Evolutionary conservation across 2,113 vertebrate genomes (phyloP).

Genomic region (Girardinichthys multiradiatus): DNA sequence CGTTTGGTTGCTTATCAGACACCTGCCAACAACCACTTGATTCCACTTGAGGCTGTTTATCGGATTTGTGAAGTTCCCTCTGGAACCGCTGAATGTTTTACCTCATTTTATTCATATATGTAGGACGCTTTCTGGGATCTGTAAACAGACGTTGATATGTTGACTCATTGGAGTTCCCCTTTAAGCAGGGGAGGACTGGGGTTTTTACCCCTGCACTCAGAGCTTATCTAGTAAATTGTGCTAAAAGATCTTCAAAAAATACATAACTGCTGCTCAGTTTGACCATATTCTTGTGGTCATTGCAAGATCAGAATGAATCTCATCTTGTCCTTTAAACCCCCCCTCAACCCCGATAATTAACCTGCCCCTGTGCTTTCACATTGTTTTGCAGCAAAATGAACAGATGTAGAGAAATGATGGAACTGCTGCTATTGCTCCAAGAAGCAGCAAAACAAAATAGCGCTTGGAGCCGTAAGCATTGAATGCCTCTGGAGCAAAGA

Average conservation of each 20-base stretch:
- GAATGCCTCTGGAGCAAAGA: conserved; percentile 57
- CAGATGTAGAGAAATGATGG: conserved; percentile 66
- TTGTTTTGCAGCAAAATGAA: conserved; percentile 45
- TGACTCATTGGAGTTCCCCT: conserved; percentile 9
- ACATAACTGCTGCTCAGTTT: background rate
- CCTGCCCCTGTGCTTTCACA: conserved; percentile 13
- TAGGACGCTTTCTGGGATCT: conserved; percentile 1
- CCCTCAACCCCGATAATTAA: conserved; percentile 10
- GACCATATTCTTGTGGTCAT: background rate
- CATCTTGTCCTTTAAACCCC: conserved; percentile 4
- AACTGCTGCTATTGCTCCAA: conserved; percentile 50
- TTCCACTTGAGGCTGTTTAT: conserved; percentile 5
- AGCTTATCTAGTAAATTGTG: background rate
- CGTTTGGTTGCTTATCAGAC: background rate
- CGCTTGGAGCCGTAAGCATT: conserved; percentile 55
- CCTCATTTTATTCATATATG: conserved; percentile 1
- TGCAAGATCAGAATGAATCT: conserved; percentile 5
- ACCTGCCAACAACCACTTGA: background rate
- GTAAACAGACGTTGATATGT: conserved; percentile 21
- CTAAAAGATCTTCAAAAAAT: background rate
- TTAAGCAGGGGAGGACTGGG: background rate
- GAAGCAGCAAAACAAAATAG: conserved; percentile 64
- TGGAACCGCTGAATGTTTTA: conserved; percentile 5
- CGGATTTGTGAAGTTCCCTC: conserved; percentile 10
- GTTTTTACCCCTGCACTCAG: background rate